Evolutionary conservation across 35 echinoderm and acorn worm genomes (phyloP).

Genomic region (Ptychodera flava): DNA sequence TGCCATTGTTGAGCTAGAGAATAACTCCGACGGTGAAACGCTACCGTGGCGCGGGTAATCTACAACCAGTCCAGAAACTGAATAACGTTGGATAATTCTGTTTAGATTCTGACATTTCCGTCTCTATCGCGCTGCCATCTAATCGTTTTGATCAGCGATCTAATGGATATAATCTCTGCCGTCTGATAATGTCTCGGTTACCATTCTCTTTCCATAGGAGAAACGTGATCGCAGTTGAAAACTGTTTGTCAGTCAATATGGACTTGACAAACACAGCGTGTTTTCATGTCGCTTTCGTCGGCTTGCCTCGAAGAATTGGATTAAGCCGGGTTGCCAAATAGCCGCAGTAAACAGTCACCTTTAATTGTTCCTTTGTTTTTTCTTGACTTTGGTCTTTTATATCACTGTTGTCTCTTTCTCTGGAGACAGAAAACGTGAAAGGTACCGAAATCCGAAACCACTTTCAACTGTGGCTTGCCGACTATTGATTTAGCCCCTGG

Average conservation of each 20-base stretch:
- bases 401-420: not conserved
- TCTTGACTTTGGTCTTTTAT: no score
- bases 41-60: not conserved
- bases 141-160: not conserved
- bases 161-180: not conserved
- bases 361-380: not conserved
- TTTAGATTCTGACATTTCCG: not conserved
- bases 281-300: not conserved
- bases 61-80: not conserved
- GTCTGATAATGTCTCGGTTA: not conserved
- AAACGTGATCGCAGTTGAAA: not conserved
- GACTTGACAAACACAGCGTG: not conserved
- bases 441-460: not conserved
- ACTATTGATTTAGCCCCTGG: not conserved
- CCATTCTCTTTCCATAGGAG: not conserved
- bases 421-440: not conserved
- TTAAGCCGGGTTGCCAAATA: not conserved
- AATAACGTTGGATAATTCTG: not conserved
- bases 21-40: not conserved
- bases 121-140: not conserved
- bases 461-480: not conserved
- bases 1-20: not conserved
- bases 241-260: not conserved
- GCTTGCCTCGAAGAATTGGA: not conserved
- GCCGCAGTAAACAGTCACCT: not conserved